Evolutionary conservation across 2,797 vertebrate species (phyloP).

Genomic region (Malacoctenus gilli): DNA sequence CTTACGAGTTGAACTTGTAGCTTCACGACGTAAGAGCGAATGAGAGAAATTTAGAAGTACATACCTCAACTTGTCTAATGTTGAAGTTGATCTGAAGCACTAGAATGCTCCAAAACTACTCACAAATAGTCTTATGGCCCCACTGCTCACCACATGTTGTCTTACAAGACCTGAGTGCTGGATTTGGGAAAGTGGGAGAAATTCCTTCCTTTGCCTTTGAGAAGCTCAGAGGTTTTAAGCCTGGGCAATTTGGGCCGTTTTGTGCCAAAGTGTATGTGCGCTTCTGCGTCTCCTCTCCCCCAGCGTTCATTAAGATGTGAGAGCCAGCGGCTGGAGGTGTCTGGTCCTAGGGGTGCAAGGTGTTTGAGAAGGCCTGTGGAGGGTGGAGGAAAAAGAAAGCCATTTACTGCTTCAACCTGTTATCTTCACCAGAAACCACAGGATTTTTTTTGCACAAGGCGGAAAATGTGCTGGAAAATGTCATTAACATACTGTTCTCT

Average conservation of each 20-base stretch:
- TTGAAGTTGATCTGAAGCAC: constrained; percentile 57
- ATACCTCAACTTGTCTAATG: constrained; percentile 49
- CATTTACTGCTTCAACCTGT: constrained; percentile 69
- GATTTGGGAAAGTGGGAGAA: constrained; percentile 60
- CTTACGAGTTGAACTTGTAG: constrained; percentile 26
- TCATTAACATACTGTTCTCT: constrained; percentile 59
- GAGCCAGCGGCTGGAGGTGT: constrained; percentile 76
- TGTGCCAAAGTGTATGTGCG: constrained; percentile 59
- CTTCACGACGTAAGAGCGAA: constrained; percentile 26
- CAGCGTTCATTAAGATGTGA: constrained; percentile 79
- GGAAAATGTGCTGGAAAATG: constrained; percentile 58
- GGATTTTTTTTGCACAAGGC: constrained; percentile 56
- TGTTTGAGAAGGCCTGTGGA: constrained; percentile 74
- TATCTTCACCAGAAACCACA: constrained; percentile 67
- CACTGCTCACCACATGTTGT: constrained; percentile 64
- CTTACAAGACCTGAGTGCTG: constrained; percentile 62
- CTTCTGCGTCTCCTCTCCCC: constrained; percentile 65
- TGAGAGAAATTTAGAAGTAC: constrained; percentile 49
- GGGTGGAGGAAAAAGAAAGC: constrained; percentile 39
- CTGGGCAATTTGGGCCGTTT: constrained; percentile 70
- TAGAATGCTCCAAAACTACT: constrained; percentile 56
- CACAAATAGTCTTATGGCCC: constrained; percentile 62
- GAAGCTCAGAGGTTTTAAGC: constrained; percentile 74
- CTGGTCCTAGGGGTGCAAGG: constrained; percentile 72
- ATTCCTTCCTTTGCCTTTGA: constrained; percentile 66